Percentiles rank a stretch among this genome's conserved stretches.
Evolutionary conservation across 2,113 vertebrate species (phyloP).

Genomic region (Phylloscopus trochiloides): DNA sequence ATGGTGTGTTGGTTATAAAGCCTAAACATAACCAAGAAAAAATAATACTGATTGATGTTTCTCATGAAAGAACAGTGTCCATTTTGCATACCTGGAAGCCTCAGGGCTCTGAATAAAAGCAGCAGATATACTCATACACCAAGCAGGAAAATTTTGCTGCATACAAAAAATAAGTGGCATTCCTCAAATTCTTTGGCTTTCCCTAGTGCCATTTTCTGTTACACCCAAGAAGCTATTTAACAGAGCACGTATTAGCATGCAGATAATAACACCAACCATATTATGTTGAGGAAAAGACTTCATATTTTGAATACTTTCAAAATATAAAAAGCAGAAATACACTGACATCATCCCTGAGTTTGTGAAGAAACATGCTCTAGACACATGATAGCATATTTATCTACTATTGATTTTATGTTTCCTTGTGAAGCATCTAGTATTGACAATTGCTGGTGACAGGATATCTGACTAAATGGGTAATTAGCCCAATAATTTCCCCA

Average conservation of each 20-base stretch:
- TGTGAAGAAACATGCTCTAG: neutral
- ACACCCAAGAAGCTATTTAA: neutral
- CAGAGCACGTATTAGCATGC: neutral
- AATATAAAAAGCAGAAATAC: neutral
- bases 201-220: neutral
- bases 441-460: neutral
- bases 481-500: neutral
- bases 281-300: neutral
- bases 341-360: neutral
- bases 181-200: neutral
- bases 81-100: neutral
- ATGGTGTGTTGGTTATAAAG: neutral
- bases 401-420: neutral
- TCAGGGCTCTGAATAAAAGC: neutral
- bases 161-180: neutral
- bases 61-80: neutral
- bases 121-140: neutral
- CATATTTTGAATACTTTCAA: neutral
- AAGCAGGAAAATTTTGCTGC: neutral
- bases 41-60: neutral
- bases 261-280: neutral
- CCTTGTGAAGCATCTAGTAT: neutral
- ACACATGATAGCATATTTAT: neutral
- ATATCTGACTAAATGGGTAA: constrained; percentile 5
- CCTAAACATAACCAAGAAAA: neutral